Evolutionary conservation across 2,888 invertebrate species (phyloP), one percentile per base, ranked within the genome.

Genomic region (Troides aeacus): DNA sequence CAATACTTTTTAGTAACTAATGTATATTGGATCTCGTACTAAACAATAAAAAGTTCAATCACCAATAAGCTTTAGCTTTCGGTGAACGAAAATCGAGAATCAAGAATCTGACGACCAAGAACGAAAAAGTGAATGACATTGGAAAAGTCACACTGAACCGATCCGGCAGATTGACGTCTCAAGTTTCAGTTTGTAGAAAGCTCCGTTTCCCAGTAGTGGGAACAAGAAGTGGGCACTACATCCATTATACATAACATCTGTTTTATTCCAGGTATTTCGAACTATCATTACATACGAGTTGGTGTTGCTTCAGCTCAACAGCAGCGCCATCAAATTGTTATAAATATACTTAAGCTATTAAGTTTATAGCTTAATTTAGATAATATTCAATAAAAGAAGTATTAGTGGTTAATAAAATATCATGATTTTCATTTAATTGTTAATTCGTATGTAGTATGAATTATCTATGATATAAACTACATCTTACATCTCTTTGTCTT

Each of bases 211-310:
- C 46, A 46, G 46, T 15, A 46, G 1, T 46, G 46, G 46, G 46
- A 46, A 46, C 12, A 46, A 15, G 15, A 46, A 46, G 15, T 15
- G 15, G 46, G 46, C 46, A 2, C 10, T n/a, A n/a, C 18, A 5
- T n/a, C n/a, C n/a, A 18, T n/a, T 7, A 53, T n/a, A n/a, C 53
- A 53, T 53, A n/a, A n/a, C n/a, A 12, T 53, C n/a, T 53, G 71
- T 72, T 67, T 83, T 80, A 10, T 70, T 70, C 46, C 84, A 89
- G 89, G 78, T 89, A 0, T 83, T 84, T 0, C 85, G 85, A 12
- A 86, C 86, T 0, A 82, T 89, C 65, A 79, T 88, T 2, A 89
- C 89, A 0, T 89, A 89, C 59, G 89, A 88, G 64, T 72, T 89
- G 2, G 89, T 89, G 0, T 75, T 89, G 8, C 72, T 89, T 4